Percentiles rank a stretch among this genome's conserved stretches.
Evolutionary conservation across 2,113 vertebrate species (phyloP).

Genomic region (Ochotona princeps): DNA sequence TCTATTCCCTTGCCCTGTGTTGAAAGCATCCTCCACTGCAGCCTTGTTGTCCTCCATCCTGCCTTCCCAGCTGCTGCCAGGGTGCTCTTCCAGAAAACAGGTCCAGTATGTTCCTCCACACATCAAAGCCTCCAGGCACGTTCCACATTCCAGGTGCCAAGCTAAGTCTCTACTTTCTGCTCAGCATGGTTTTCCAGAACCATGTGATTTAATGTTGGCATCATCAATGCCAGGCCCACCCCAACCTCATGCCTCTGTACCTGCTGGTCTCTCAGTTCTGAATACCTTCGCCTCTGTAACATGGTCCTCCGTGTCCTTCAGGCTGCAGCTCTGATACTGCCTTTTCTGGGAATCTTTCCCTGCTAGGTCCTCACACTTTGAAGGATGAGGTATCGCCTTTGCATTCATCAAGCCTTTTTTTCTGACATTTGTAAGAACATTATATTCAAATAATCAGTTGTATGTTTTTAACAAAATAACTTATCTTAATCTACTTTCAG

Average conservation of each 20-base stretch:
- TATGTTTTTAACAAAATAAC: neutral
- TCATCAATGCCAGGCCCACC: neutral
- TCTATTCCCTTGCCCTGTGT: neutral
- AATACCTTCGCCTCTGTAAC: neutral
- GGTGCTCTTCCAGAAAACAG: neutral
- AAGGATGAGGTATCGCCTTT: neutral
- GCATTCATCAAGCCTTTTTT: neutral
- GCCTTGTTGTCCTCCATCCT: neutral
- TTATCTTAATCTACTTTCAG: neutral
- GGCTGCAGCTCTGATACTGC: neutral
- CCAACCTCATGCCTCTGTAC: neutral
- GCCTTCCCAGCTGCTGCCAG: neutral
- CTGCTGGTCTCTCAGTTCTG: neutral
- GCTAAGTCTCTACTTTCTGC: too few relatives aligned
- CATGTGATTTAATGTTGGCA: neutral
- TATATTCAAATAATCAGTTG: neutral
- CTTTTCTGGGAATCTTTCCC: neutral
- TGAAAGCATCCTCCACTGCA: neutral
- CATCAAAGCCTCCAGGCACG: neutral
- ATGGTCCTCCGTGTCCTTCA: neutral
- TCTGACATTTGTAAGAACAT: neutral
- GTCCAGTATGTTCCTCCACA: neutral
- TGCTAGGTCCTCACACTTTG: too few relatives aligned
- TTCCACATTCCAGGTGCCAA: neutral
- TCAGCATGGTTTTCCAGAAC: neutral